A percentile compares a stretch with the other conserved stretches of the same genome.
Conservation (phyloP, 2,888 invertebrate species). For the Pyrrhia umbra region DNA sequence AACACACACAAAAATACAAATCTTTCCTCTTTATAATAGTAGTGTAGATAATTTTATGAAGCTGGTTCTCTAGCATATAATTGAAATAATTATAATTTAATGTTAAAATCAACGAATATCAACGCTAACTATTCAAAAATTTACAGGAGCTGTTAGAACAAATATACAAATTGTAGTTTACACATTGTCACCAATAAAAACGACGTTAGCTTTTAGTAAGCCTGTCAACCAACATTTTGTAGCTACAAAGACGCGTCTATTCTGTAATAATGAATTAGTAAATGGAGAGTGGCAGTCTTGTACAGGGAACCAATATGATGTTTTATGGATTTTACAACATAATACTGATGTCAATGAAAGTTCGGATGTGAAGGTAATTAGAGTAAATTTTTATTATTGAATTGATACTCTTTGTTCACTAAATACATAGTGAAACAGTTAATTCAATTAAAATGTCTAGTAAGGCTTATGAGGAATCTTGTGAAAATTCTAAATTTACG, state of each 20-base stretch:
- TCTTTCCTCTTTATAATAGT: no score
- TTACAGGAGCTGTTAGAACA: slow-evolving; percentile 84
- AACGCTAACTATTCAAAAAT: background rate
- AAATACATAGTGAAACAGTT: no score
- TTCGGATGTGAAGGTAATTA: slow-evolving; percentile 78
- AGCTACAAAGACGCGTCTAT: slow-evolving; percentile 68
- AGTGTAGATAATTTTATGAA: no score
- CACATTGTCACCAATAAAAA: slow-evolving; percentile 75
- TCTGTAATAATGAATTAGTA: slow-evolving; percentile 71
- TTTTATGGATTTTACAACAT: slow-evolving; percentile 85
- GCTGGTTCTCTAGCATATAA: no score
- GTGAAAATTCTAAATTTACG: no score
- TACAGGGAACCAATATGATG: slow-evolving; percentile 82
- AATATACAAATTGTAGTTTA: slow-evolving; percentile 79
- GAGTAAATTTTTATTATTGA: background rate
- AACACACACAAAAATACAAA: no score
- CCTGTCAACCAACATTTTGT: slow-evolving; percentile 73
- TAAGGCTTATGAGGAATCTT: no score
- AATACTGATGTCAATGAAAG: slow-evolving; percentile 62
- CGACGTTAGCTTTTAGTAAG: slow-evolving; percentile 82
- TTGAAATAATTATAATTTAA: no score
- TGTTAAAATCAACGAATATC: no score
- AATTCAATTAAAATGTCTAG: no score
- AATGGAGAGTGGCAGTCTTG: slow-evolving; percentile 83
- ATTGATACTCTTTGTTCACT: no score